Base-by-base conservation (phyloP, 2,888 invertebrate species). In the Neocrepidodera transversa region DNA sequence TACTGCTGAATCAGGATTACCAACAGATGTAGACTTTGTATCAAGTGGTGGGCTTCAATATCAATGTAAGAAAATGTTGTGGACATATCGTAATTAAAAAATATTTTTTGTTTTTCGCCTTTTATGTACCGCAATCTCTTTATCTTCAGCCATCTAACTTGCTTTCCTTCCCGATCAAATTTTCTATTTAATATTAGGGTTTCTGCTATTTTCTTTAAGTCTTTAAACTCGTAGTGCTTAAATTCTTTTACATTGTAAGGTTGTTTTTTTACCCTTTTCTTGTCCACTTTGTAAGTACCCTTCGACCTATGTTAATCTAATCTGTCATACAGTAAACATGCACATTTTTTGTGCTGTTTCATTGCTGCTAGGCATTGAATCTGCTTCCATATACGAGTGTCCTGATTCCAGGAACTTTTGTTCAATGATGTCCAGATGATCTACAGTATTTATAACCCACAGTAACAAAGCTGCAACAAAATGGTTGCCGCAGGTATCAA, bases 401-500 rank as follows among this genome's bases (percentile, higher is more conserved):
- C 35, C 53, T 1, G 43, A 20, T 23, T 47, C 35, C 7, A 54
- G 35, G 23, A 35, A 17, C 28, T 45, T 20, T 54, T 38, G 32
- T 35, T 47, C 47, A 16, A 47, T 54, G 1, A 47, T 30, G 4
- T 53, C 45, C 14, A 58, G n/a, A 43, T 45, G 38, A 26, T 42
- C 5, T 20, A 36, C 18, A 14, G n/a, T 47, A 20, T 50, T 20
- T 45, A 36, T 18, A n/a, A n/a, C n/a, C n/a, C n/a, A n/a, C 8
- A 26, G 36, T 4, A 47, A 60, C 49, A 40, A 52, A 35, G 14
- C 49, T 32, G 53, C 66, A 67, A 28, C 64, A 55, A 54, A 70
- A 60, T 68, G 71, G n/a, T 69, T 68, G 36, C 68, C 51, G 59
- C 69, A 68, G 59, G 64, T 55, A 40, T 52, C 42, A 10, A 40